Evolutionary conservation across 2,888 invertebrate genomes (phyloP).

Genomic region (Sinohyriopsis cumingii): DNA sequence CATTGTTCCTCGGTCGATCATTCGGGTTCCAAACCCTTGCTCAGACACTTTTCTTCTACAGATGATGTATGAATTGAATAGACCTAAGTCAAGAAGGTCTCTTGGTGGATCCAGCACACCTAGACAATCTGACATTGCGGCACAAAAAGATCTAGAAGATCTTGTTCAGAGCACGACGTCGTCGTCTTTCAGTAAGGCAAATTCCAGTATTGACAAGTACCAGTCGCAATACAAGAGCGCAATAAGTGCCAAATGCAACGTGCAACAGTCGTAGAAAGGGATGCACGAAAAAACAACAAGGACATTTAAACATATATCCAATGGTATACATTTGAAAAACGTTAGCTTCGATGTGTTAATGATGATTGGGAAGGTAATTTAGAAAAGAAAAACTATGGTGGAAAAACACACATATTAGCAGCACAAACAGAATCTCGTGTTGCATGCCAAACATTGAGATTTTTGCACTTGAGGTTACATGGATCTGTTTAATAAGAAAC

Average conservation of each 20-base stretch:
- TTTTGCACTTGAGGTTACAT: too few relatives aligned
- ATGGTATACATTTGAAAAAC: too few relatives aligned
- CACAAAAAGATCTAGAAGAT: conserved; percentile 48
- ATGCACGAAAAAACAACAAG: too few relatives aligned
- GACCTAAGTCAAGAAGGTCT: conserved; percentile 27
- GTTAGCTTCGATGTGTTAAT: too few relatives aligned
- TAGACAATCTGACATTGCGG: conserved; percentile 48
- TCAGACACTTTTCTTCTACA: conserved; percentile 55
- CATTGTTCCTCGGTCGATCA: conserved; percentile 33
- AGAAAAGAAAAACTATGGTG: too few relatives aligned
- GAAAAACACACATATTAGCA: too few relatives aligned
- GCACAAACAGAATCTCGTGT: too few relatives aligned
- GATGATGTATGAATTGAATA: conserved; percentile 56
- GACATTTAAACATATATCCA: too few relatives aligned
- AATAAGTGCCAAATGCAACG: conserved; percentile 25
- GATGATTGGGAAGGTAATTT: too few relatives aligned
- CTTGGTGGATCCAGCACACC: conserved; percentile 16
- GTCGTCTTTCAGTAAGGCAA: conserved; percentile 36
- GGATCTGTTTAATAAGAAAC: too few relatives aligned
- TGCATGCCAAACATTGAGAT: too few relatives aligned
- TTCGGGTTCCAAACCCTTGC: conserved; percentile 52
- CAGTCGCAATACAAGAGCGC: conserved; percentile 26
- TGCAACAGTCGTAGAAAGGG: conserved; percentile 10
- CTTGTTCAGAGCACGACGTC: conserved; percentile 42
- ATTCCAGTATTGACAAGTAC: conserved; percentile 33